A percentile compares a stretch with the other conserved stretches of the same genome.
phyloP scores from a whole-genome alignment of 2,113 vertebrate genomes.

The Panthera tigris region DNA sequence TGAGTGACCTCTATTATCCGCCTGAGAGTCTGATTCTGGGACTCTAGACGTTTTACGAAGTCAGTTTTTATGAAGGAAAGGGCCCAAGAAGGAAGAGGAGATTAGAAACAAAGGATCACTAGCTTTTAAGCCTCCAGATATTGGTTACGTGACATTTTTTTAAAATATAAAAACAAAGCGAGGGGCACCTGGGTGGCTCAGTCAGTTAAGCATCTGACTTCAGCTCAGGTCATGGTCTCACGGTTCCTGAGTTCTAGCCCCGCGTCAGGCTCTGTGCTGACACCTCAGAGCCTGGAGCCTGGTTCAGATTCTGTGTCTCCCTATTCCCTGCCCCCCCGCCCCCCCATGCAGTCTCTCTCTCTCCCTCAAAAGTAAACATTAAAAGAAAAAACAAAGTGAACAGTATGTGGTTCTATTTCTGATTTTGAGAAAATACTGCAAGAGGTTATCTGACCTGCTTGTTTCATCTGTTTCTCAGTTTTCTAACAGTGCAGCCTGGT shows the following conservation, averaged over 20 bases:
- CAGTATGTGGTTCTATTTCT: not conserved
- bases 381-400: not conserved
- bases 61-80: not conserved
- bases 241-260: no score
- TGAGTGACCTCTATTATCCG: not conserved
- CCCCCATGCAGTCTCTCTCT: no score
- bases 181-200: not conserved
- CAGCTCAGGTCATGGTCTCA: no score
- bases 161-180: not conserved
- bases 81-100: not conserved
- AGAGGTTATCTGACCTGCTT: not conserved
- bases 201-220: no score
- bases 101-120: not conserved
- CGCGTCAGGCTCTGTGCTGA: no score
- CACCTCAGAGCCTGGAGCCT: no score
- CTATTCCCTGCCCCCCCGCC: no score
- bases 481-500: not conserved
- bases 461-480: not conserved
- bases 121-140: not conserved
- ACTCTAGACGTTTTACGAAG: not conserved
- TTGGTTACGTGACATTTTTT: not conserved
- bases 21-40: not conserved
- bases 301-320: no score
- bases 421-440: not conserved
- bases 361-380: no score